Conservation (phyloP, 1,140 invertebrate species). For the Thaumatotibia leucotreta region DNA sequence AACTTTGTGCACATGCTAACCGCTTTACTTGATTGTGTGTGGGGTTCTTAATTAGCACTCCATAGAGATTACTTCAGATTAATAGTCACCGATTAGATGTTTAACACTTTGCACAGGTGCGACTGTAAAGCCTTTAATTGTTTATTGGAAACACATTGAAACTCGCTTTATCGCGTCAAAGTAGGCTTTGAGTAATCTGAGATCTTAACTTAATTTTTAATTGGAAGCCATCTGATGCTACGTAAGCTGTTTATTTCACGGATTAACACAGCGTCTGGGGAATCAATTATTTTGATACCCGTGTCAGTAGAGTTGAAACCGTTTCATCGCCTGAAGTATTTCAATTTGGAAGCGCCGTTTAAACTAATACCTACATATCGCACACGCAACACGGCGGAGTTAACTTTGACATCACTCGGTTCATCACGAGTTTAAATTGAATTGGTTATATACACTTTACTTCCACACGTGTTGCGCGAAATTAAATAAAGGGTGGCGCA, state of each 20-base stretch:
- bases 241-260: not conserved
- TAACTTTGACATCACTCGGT: constrained; percentile 30
- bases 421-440: constrained; percentile 12
- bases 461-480: constrained; percentile 9
- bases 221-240: not conserved
- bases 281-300: constrained; percentile 8
- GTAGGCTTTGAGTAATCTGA: not conserved
- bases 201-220: not conserved
- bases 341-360: constrained; percentile 40
- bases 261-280: not conserved
- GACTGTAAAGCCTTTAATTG: not conserved
- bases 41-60: not conserved
- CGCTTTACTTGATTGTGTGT: not conserved
- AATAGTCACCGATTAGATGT: not conserved
- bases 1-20: constrained; percentile 7
- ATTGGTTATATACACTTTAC: constrained; percentile 14
- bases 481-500: constrained; percentile 11
- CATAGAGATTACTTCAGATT: not conserved
- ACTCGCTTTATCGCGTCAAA: not conserved
- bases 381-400: constrained; percentile 23
- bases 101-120: not conserved
- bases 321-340: constrained; percentile 26
- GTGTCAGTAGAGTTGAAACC: not conserved
- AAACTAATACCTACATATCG: constrained; percentile 23
- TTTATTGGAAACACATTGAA: not conserved